phyloP scores from a whole-genome alignment of 2,888 invertebrate genomes.

The Nasonia oneida region DNA sequence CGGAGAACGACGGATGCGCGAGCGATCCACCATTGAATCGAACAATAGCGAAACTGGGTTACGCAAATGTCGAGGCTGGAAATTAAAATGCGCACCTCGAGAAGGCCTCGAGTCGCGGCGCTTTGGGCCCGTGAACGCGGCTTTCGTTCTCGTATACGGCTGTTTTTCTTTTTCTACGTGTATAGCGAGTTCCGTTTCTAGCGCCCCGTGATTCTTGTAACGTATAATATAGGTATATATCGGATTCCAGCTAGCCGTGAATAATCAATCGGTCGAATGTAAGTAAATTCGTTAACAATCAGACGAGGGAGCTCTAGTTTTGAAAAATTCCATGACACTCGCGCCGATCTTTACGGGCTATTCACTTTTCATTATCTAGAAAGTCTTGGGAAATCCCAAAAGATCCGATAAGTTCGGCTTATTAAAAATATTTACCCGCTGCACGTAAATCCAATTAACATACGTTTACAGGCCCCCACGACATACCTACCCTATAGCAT shows the following conservation, averaged over 20 bases:
- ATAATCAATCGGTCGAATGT: no score
- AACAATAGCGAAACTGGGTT: slow-evolving; percentile 78
- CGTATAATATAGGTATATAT: no score
- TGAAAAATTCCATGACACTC: no score
- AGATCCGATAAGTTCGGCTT: not conserved
- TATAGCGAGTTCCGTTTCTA: not conserved
- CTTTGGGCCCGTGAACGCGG: not conserved
- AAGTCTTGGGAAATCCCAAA: not conserved
- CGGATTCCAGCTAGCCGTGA: no score
- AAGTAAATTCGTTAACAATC: no score
- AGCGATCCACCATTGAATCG: slow-evolving; percentile 71
- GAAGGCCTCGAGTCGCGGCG: slow-evolving; percentile 60
- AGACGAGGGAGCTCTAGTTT: no score
- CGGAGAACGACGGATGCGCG: slow-evolving; percentile 28
- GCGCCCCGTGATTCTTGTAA: no score
- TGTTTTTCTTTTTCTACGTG: not conserved
- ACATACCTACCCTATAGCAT: no score
- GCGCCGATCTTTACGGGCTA: no score
- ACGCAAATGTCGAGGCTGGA: slow-evolving; percentile 78
- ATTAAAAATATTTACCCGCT: no score
- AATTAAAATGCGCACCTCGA: slow-evolving; percentile 74
- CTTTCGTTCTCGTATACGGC: slow-evolving; percentile 18
- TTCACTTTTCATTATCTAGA: not conserved
- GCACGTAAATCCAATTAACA: not conserved
- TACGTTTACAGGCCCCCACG: not conserved